A percentile compares a stretch with the other conserved stretches of the same genome.
Evolutionary conservation across 2,797 vertebrate species (phyloP).

Genomic region (Sebastes nivosus): DNA sequence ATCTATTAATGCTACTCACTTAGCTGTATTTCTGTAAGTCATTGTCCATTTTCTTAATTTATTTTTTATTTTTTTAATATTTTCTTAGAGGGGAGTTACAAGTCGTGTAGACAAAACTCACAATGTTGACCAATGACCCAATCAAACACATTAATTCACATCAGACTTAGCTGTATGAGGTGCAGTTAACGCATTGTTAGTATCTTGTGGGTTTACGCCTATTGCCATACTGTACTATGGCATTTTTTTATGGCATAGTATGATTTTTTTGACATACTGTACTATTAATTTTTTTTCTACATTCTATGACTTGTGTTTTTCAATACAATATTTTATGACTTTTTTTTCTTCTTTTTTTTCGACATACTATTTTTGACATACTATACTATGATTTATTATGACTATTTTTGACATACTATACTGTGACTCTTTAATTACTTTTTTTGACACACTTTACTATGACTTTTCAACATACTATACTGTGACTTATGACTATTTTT

Average conservation of each 20-base stretch:
- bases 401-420: neutral
- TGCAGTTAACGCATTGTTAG: neutral
- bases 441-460: too few species aligned
- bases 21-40: neutral
- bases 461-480: too few species aligned
- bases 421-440: accelerated
- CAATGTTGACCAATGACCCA: neutral
- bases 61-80: neutral
- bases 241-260: too few species aligned
- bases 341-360: accelerated
- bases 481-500: too few species aligned
- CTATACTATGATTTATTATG: too few species aligned
- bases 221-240: neutral
- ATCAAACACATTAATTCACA: neutral
- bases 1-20: neutral
- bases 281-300: neutral
- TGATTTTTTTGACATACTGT: neutral
- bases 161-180: neutral
- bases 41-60: neutral
- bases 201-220: neutral
- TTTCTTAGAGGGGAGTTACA: neutral
- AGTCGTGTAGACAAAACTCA: too few species aligned
- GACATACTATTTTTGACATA: too few species aligned
- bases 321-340: too few species aligned
- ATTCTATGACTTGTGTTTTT: too few species aligned